Base-by-base conservation (phyloP, 2,113 vertebrate species). In the Corydoras sp. region DNA sequence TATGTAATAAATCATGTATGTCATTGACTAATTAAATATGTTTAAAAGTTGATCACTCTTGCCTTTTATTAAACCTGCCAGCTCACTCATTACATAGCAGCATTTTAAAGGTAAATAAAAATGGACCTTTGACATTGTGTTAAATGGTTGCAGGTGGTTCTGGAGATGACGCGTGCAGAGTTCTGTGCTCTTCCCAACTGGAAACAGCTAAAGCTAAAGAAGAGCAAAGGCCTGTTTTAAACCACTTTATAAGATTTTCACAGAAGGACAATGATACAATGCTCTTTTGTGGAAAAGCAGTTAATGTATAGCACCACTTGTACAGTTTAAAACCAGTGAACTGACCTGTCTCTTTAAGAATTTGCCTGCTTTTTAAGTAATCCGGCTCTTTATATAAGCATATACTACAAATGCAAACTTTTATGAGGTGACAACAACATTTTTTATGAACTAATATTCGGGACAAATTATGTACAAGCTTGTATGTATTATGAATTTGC, bases 131-230 rank as follows among this genome's bases (percentile, higher is more conserved):
- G 35, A 43, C 35, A 43, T 43, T 43, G 35, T 24, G 18, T 24
- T 24, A 24, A 24, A 24, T 24, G 18, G 18, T 82, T 81, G 11
- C 80, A 92, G 90, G 81, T 56, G 0, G 81, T 89, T 72, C 81
- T 92, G 64, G 87, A 88, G 72, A 87, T 90, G 87, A 87, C 80
- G 43, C 85, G 86, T 29, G 85, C 89, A 3, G 90, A 91, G 79
- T 92, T 91, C 81, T 85, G 85, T 14, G 75, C 84, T 9, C 80
- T 91, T 77, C 90, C 90, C 62, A 88, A 85, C 86, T 92, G 90
- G 90, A 91, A 91, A 71, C 90, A 92, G 66, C 85, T 89, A 72
- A 92, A 91, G 60, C 82, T 89, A 78, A 92, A 92, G 80, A 91
- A 92, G 76, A 85, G 82, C 82, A 92, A 90, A 75, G 85, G 79